Conservation (phyloP, 2,113 vertebrate genomes). For the Lasiurus borealis region DNA sequence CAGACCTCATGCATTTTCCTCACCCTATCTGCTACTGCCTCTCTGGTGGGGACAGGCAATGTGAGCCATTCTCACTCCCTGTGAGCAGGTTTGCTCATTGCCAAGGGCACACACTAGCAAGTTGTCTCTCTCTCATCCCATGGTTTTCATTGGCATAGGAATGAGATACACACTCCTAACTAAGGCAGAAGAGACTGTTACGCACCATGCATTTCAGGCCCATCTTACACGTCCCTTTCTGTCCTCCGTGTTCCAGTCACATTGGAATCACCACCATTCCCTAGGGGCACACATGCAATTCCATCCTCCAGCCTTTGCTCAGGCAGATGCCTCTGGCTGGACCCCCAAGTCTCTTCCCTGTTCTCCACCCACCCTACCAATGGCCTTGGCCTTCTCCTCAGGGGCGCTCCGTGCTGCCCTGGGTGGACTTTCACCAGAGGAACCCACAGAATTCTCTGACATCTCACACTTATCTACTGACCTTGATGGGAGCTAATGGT, state of each 20-base stretch:
- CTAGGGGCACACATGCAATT: neutral
- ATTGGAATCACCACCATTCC: neutral
- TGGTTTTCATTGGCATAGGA: neutral
- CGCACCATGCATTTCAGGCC: neutral
- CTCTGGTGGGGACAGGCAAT: neutral
- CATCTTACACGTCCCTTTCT: neutral
- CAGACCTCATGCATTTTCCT: neutral
- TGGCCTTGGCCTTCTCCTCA: neutral
- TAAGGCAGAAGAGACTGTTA: neutral
- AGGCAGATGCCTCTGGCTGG: neutral
- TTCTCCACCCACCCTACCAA: neutral
- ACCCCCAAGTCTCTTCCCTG: neutral
- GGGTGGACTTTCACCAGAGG: neutral
- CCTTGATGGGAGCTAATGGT: neutral
- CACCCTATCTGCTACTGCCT: neutral
- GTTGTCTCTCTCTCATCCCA: neutral
- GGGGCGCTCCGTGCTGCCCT: neutral
- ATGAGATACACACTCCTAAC: neutral
- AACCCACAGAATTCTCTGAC: neutral
- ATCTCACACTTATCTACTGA: neutral
- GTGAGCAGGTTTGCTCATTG: neutral
- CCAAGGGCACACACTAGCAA: neutral
- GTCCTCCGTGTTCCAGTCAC: neutral
- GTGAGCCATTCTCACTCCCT: neutral
- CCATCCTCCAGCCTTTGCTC: neutral